These are phyloP conservation scores for Limnothrissa miodon DNA, from an alignment of 2,113 vertebrate genomes.

Conservation along the genomic window DNA sequence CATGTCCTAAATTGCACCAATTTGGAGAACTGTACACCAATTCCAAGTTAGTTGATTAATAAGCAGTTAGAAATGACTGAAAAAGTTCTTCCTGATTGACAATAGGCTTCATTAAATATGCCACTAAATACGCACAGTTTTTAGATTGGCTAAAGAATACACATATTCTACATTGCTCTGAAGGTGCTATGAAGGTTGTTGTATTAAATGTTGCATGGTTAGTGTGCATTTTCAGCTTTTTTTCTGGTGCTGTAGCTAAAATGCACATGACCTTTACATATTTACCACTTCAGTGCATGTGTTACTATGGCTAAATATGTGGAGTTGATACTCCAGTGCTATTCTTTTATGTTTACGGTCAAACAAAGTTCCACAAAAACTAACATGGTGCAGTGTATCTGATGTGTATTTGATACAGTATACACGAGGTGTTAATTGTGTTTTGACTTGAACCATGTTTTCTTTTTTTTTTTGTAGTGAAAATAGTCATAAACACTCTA, in stretches of 20 bases:
- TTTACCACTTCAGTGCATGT: conserved; percentile 43
- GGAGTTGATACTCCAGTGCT: not conserved
- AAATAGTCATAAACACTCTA: not conserved
- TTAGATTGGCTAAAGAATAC: not conserved
- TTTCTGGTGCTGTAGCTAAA: conserved; percentile 28
- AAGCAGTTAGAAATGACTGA: too few relatives aligned
- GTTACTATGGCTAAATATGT: conserved; percentile 33
- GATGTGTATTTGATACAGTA: conserved; percentile 5
- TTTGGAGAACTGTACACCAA: too few relatives aligned
- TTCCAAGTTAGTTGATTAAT: too few relatives aligned
- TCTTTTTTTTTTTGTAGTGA: not conserved
- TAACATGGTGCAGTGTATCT: not conserved
- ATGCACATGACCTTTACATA: conserved; percentile 48
- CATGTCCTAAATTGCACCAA: too few relatives aligned
- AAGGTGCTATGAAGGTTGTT: conserved; percentile 45
- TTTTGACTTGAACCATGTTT: not conserved
- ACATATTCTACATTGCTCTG: conserved; percentile 16
- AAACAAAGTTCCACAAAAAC: conserved; percentile 5
- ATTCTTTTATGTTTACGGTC: not conserved
- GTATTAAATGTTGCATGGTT: conserved; percentile 40
- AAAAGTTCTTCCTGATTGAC: not conserved
- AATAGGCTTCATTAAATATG: not conserved
- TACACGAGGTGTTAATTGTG: not conserved
- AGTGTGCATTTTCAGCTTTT: conserved; percentile 42
- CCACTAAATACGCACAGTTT: not conserved